These are phyloP conservation scores for Drosophila falleni DNA, from an alignment of 2,888 invertebrate genomes.

Conservation along the genomic window DNA sequence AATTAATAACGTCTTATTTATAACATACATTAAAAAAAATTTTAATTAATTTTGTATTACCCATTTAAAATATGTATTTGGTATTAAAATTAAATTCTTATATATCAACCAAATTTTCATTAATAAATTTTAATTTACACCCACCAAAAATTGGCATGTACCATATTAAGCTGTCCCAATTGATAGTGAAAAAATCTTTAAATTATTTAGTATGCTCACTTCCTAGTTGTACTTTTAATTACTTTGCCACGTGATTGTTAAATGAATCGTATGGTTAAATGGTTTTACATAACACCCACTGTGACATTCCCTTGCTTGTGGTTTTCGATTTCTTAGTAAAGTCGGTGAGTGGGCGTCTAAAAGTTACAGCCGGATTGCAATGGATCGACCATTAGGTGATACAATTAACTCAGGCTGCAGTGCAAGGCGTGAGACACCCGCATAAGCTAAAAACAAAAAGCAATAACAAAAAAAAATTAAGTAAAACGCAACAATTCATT, in stretches of 20 bases:
- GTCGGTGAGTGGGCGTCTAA: conserved; percentile 35
- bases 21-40: too few relatives aligned
- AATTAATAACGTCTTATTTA: too few relatives aligned
- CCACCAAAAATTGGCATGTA: neutral
- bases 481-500: conserved; percentile 58
- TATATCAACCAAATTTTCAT: too few relatives aligned
- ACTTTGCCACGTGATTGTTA: conserved; percentile 26
- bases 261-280: conserved; percentile 36
- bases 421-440: conserved; percentile 31
- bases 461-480: neutral
- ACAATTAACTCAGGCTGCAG: conserved; percentile 49
- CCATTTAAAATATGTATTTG: too few relatives aligned
- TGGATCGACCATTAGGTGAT: conserved; percentile 40
- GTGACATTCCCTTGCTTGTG: conserved; percentile 20
- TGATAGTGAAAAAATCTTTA: neutral
- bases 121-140: too few relatives aligned
- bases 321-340: conserved; percentile 1
- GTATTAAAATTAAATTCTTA: too few relatives aligned
- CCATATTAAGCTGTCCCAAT: neutral
- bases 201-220: conserved; percentile 2
- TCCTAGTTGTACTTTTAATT: conserved; percentile 38
- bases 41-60: too few relatives aligned
- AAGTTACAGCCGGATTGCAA: conserved; percentile 35
- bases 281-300: conserved; percentile 44
- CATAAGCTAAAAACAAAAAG: conserved; percentile 10